Base-by-base conservation (phyloP, 2,888 invertebrate genomes). In the Athalia rosae region DNA sequence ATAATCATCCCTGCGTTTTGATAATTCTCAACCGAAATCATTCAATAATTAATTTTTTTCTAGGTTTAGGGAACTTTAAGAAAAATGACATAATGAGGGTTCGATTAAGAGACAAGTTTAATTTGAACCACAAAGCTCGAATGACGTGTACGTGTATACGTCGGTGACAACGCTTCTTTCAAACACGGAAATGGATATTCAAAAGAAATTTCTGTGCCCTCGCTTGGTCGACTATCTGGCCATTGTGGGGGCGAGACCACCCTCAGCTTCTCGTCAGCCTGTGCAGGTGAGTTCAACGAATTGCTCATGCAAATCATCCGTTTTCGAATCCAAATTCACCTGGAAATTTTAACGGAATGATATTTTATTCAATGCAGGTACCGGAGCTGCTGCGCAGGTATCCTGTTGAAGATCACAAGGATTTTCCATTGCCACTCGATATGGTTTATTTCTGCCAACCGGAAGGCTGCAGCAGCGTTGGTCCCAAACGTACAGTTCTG, bases 391-490 rank as follows among this genome's bases (percentile, higher is more conserved):
- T 99, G 77, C 94, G 99, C 28, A 94, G 98, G n/a, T 99, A 98
- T 90, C 99, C 99, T 1, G 93, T 97, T 43, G 96, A 97, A 84
- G 98, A 99, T 91, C 99, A 99, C 91, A 95, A 96, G 89, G 99
- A 99, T 91, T 99, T 99, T 90, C 96, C 97, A 0, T 92, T 99
- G 85, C 99, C 99, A 0, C 92, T 98, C 87, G 99, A 99, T 90
- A 99, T 99, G 94, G 98, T 99, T 45, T 99, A 98, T 91, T 99
- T 99, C 91, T 99, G 99, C 88, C 99, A 99, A 90, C 99, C 99
- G 1, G 99, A 99, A 91, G 99, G 99, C 77, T 99, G 99, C 90
- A 95, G 95, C 81, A 96, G 95, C 80, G 96, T 97, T 80, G 97
- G 98, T 11, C 97, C 97, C 6, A 94, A 97, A 84, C 93, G 96